Percentiles rank a stretch among this genome's conserved stretches.
Conservation (phyloP, 2,888 invertebrate species). For the Linyphia triangularis region DNA sequence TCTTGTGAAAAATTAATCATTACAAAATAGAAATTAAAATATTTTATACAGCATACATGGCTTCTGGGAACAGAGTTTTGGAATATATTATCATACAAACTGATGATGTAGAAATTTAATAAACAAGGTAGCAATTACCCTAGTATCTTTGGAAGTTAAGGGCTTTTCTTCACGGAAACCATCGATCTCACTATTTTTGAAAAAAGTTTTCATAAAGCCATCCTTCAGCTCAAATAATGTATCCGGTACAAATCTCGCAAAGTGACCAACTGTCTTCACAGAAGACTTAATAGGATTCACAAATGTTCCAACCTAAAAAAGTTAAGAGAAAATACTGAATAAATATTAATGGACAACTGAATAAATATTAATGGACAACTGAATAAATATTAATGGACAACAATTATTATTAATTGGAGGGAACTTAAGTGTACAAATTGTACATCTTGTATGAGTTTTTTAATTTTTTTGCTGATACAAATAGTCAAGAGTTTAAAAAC, state of each 20-base stretch:
- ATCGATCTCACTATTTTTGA: slow-evolving; percentile 69
- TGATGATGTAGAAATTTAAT: background rate
- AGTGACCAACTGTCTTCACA: slow-evolving; percentile 86
- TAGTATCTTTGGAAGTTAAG: slow-evolving; percentile 21
- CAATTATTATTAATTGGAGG: too few species aligned
- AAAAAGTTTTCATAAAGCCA: slow-evolving; percentile 88
- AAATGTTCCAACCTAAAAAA: slow-evolving; percentile 82
- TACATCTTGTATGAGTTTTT: too few species aligned
- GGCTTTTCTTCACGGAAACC: slow-evolving; percentile 32
- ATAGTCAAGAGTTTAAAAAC: too few species aligned
- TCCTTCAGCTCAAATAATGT: slow-evolving; percentile 92
- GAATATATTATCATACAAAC: too few species aligned
- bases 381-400: background rate
- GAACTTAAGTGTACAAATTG: too few species aligned
- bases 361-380: background rate
- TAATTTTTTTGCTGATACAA: too few species aligned
- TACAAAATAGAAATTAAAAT: too few species aligned
- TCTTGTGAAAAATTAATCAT: background rate
- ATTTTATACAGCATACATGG: too few species aligned
- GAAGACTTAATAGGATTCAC: slow-evolving; percentile 90
- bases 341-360: background rate
- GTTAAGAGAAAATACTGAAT: background rate
- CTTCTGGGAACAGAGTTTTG: too few species aligned
- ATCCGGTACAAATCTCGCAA: slow-evolving; percentile 92
- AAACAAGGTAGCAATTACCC: slow-evolving; percentile 23